Conservation (phyloP, 2,113 vertebrate species). For the Microcebus tavaratra region DNA sequence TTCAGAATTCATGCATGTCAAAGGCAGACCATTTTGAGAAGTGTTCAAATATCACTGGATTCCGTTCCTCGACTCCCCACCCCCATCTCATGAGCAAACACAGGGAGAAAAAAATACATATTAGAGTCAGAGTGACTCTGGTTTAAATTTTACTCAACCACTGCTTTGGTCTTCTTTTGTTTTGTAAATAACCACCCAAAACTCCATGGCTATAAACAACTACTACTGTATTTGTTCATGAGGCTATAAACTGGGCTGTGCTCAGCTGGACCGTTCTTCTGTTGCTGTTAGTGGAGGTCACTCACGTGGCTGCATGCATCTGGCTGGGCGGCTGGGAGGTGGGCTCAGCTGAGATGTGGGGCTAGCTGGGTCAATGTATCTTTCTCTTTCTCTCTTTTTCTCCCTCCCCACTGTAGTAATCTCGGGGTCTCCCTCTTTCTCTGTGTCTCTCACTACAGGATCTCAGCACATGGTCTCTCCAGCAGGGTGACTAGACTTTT, state of each 20-base stretch:
- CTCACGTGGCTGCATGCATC: rapidly evolving
- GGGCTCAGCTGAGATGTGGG: neutral
- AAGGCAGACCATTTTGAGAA: neutral
- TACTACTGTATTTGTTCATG: rapidly evolving
- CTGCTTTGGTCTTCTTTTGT: neutral
- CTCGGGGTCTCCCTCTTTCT: neutral
- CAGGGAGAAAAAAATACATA: neutral
- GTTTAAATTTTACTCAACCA: neutral
- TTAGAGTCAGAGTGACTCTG: neutral
- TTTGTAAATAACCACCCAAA: neutral
- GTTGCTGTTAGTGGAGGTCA: no score
- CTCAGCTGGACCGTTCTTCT: neutral
- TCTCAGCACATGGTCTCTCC: neutral
- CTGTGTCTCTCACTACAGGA: neutral
- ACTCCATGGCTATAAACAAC: neutral
- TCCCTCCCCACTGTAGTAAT: rapidly evolving
- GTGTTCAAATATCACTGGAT: neutral
- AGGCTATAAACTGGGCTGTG: neutral
- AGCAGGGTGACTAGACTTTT: neutral
- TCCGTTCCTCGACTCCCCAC: neutral
- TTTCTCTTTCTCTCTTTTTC: no score
- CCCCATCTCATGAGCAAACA: neutral
- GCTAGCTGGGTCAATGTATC: neutral
- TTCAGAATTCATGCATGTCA: neutral
- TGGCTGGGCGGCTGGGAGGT: neutral